Percentiles rank a stretch among this genome's conserved stretches.
Evolutionary conservation across 1,140 invertebrate species (phyloP).

Genomic region (Plectrocnemia conspersa): DNA sequence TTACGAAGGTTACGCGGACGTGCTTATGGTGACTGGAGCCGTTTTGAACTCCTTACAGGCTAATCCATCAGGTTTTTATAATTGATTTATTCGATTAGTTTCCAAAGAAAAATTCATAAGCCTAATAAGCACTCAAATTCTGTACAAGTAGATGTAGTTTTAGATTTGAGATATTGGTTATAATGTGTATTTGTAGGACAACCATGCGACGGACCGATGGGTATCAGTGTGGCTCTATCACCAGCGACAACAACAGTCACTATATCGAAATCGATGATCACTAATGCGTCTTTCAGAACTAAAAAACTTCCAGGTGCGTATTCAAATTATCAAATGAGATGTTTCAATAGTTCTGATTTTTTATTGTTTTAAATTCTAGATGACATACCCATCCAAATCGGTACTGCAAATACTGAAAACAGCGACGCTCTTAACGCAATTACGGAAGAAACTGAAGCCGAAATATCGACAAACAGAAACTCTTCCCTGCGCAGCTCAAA

Average conservation of each 20-base stretch:
- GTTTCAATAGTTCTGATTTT: constrained; percentile 15
- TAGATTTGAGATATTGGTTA: too few species aligned
- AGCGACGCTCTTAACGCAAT: constrained; percentile 48
- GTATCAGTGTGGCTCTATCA: constrained; percentile 73
- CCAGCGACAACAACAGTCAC: constrained; percentile 73
- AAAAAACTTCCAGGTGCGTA: constrained; percentile 84
- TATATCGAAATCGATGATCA: constrained; percentile 91
- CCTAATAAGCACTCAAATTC: too few species aligned
- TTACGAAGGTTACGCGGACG: constrained; percentile 83
- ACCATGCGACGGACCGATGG: constrained; percentile 71
- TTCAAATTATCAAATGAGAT: background rate
- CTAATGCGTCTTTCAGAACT: constrained; percentile 92
- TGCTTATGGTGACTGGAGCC: constrained; percentile 83
- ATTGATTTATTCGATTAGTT: background rate
- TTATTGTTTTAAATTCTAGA: too few species aligned
- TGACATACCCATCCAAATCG: constrained; percentile 51
- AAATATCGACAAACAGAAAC: constrained; percentile 43
- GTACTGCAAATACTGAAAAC: constrained; percentile 43
- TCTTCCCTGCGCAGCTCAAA: constrained; percentile 44
- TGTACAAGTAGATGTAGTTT: too few species aligned
- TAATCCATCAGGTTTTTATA: constrained; percentile 57
- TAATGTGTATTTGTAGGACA: too few species aligned
- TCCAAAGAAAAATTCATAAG: background rate
- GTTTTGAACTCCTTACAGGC: constrained; percentile 79
- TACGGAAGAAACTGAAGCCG: constrained; percentile 47